phyloP scores from a whole-genome alignment of 2,113 vertebrate genomes.

The Damaliscus lunatus region DNA sequence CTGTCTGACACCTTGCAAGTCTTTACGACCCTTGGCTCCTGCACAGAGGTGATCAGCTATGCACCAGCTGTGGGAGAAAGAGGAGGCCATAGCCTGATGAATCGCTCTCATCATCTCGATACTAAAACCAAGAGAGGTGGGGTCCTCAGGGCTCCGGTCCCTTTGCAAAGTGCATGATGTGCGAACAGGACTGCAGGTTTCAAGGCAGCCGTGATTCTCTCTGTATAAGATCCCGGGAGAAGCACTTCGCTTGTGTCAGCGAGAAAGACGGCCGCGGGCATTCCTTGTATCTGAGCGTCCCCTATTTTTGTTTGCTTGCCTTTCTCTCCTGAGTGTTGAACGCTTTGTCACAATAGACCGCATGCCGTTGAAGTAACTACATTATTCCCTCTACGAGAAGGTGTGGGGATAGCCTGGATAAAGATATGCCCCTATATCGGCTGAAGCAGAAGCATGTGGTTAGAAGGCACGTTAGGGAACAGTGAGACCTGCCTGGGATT shows the following conservation, averaged over 20 bases:
- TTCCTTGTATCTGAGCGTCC: background rate
- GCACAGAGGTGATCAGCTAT: background rate
- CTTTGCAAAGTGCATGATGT: background rate
- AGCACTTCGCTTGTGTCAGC: background rate
- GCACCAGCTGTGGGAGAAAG: accelerated
- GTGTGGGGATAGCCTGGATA: accelerated
- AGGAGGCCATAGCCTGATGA: background rate
- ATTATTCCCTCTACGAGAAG: background rate
- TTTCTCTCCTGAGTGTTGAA: background rate
- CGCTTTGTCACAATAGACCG: accelerated
- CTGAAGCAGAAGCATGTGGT: background rate
- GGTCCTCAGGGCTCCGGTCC: background rate
- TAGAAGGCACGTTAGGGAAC: accelerated
- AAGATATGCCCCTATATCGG: background rate
- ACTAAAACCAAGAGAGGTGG: background rate
- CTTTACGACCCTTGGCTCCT: background rate
- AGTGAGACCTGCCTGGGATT: background rate
- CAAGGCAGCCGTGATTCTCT: background rate
- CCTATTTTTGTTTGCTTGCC: accelerated
- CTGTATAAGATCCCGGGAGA: background rate
- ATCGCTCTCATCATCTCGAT: background rate
- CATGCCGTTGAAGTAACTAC: accelerated
- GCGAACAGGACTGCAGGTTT: background rate
- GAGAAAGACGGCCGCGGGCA: too few species aligned
- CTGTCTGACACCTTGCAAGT: background rate